Evolutionary conservation across 2,888 invertebrate species (phyloP), one percentile per base, ranked within the genome.

Genomic region (Tiphia femorata): DNA sequence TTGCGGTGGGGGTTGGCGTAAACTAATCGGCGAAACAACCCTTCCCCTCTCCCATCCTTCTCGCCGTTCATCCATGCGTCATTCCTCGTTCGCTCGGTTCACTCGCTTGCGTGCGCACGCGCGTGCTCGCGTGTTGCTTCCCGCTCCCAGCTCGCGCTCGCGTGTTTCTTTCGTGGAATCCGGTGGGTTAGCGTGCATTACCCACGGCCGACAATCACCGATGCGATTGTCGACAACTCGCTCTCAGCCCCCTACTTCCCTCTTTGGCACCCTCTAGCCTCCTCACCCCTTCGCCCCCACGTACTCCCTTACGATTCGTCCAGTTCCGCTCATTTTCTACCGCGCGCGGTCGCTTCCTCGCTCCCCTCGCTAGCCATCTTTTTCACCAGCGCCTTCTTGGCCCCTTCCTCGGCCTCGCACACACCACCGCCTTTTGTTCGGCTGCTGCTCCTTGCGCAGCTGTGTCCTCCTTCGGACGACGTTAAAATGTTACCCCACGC

Each of bases 211-310:
- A 30, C 54, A 30, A 55, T 50, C 54, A 50, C 54, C 42, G 38
- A 37, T 37, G 50, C 43, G 54, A 55, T 50, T 50, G 50, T 55
- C 46, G 53, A 53, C 49, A 49, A 53, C 49, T 49, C 41, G 48
- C 40, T 40, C 41, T 49, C n/a, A n/a, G n/a, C n/a, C n/a, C n/a
- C n/a, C n/a, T n/a, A n/a, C n/a, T n/a, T n/a, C n/a, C n/a, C n/a
- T n/a, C n/a, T n/a, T n/a, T n/a, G n/a, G n/a, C n/a, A n/a, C n/a
- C n/a, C n/a, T n/a, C n/a, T n/a, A n/a, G n/a, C n/a, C n/a, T n/a
- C n/a, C n/a, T n/a, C n/a, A n/a, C n/a, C n/a, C n/a, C n/a, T n/a
- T n/a, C n/a, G n/a, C n/a, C n/a, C n/a, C n/a, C n/a, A n/a, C n/a
- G n/a, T n/a, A n/a, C n/a, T 25, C 29, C 20, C n/a, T 30, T 27